Conservation (phyloP, 2,888 invertebrate species). For the Salticus scenicus region DNA sequence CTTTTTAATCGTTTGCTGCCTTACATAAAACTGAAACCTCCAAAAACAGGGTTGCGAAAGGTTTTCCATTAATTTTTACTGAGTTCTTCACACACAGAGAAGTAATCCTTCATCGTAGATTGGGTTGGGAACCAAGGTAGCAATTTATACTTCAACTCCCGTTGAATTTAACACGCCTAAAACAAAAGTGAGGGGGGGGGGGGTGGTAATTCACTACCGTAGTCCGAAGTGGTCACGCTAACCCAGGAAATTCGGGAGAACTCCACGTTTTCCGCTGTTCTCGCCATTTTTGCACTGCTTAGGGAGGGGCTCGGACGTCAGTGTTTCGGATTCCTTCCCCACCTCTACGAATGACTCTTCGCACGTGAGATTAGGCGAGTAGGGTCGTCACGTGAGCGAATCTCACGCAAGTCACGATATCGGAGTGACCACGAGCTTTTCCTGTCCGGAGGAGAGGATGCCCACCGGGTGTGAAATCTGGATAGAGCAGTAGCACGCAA, state of each 20-base stretch:
- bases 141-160: conserved; percentile 38
- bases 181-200: neutral
- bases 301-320: conserved; percentile 50
- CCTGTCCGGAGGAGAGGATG: conserved; percentile 1
- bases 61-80: conserved; percentile 1
- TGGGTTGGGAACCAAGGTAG: conserved; percentile 22
- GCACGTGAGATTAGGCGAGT: conserved; percentile 49
- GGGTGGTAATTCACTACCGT: neutral
- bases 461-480: conserved; percentile 14
- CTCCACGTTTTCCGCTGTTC: conserved; percentile 35
- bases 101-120: conserved; percentile 18
- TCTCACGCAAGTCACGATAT: conserved; percentile 57
- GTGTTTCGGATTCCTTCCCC: conserved; percentile 23
- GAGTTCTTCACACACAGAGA: neutral
- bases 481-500: conserved; percentile 8
- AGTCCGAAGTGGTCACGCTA: conserved; percentile 10
- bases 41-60: too few relatives aligned
- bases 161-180: conserved; percentile 24
- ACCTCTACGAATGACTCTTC: conserved; percentile 40
- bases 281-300: conserved; percentile 15
- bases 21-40: too few relatives aligned
- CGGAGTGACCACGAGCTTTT: neutral
- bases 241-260: conserved; percentile 17
- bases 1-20: too few relatives aligned
- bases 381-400: neutral